Evolutionary conservation across 1,140 invertebrate genomes (phyloP).

Genomic region (Muscidifurax raptorellus): DNA sequence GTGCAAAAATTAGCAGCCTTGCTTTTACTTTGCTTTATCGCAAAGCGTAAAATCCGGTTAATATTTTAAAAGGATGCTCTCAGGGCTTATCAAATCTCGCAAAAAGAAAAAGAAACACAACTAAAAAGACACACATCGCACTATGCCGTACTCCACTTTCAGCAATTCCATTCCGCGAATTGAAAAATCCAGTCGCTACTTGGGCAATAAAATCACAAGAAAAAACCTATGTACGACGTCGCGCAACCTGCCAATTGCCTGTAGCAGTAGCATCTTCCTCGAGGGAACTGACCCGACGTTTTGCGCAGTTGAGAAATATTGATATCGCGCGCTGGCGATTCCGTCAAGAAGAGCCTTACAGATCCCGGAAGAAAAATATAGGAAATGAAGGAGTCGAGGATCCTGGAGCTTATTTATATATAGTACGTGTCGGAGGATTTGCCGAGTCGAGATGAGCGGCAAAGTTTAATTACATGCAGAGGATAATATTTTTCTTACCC

Average conservation of each 20-base stretch:
- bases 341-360: not conserved
- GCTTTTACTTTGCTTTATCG: not conserved
- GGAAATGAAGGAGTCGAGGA: constrained; percentile 34
- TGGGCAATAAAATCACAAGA: not conserved
- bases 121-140: not conserved
- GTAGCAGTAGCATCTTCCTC: constrained; percentile 40
- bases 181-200: not conserved
- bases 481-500: constrained; percentile 40
- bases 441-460: not conserved
- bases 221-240: not conserved
- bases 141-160: not conserved
- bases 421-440: not conserved
- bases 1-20: not conserved
- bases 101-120: not conserved
- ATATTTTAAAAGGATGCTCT: not conserved
- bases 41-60: not conserved
- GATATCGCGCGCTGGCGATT: constrained; percentile 60
- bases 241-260: not conserved
- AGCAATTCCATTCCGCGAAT: not conserved
- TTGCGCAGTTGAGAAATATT: constrained; percentile 62
- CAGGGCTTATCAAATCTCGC: not conserved
- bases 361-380: constrained; percentile 20
- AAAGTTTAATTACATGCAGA: constrained; percentile 36
- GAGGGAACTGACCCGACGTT: constrained; percentile 66
- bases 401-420: not conserved